Percentiles rank a stretch among this genome's conserved stretches.
These are phyloP conservation scores for Luehdorfia chinensis DNA, from an alignment of 1,140 invertebrate genomes.

Conservation along the genomic window DNA sequence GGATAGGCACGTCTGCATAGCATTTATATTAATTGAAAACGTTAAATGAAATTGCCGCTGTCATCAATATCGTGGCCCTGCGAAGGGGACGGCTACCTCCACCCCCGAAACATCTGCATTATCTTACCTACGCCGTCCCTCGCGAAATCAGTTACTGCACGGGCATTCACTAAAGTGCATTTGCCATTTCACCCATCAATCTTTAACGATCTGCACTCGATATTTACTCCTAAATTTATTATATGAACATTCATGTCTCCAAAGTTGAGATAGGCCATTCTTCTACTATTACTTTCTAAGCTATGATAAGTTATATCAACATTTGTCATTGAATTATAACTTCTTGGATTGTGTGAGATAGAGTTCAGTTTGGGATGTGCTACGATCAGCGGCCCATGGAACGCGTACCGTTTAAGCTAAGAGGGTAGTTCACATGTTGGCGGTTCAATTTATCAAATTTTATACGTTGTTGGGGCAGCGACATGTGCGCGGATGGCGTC, in stretches of 20 bases:
- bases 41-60: constrained; percentile 56
- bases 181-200: constrained; percentile 51
- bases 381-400: constrained; percentile 21
- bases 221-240: constrained; percentile 8
- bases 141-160: constrained; percentile 54
- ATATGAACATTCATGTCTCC: constrained; percentile 18
- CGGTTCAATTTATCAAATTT: constrained; percentile 74
- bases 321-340: constrained; percentile 18
- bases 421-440: constrained; percentile 74
- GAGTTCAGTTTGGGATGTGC: constrained; percentile 23
- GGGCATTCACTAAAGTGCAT: constrained; percentile 68
- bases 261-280: constrained; percentile 19
- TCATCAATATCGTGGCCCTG: constrained; percentile 53
- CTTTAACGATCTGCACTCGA: constrained; percentile 38
- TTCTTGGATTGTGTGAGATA: constrained; percentile 9
- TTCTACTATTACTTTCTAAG: constrained; percentile 32
- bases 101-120: constrained; percentile 62
- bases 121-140: constrained; percentile 63
- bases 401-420: constrained; percentile 63
- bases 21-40: constrained; percentile 72
- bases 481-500: constrained; percentile 62
- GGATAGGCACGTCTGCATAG: constrained; percentile 22
- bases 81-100: constrained; percentile 38
- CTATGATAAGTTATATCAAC: constrained; percentile 44
- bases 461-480: constrained; percentile 59